Evolutionary conservation across 1,140 invertebrate species (phyloP), one percentile per base, ranked within the genome.

Genomic region (Lepidurus packardi): DNA sequence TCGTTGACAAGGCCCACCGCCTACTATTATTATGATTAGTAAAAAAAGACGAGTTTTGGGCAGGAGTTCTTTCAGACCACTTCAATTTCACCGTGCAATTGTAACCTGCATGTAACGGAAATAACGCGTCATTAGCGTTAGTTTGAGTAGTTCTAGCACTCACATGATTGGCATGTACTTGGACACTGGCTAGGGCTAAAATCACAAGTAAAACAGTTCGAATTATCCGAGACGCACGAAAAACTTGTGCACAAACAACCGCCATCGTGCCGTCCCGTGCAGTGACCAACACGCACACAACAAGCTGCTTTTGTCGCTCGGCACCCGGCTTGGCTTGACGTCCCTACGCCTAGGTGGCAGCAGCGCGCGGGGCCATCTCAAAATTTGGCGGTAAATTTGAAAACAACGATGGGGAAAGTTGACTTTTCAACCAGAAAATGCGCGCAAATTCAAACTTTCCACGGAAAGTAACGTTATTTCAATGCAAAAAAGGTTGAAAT

Each of bases 1-100:
- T 13, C 9, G 53, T 65, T 13, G 53, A 65, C 53, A 65, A 21
- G 53, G 53, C 53, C 53, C 53, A 65, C 1, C 53, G 13, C 21
- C 53, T 65, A 65, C 53, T 65, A 21, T n/a, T 65, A 65, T 65
- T 9, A 21, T 65, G 53, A 65, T 65, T 65, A 65, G 53, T 65
- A 13, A 65, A 21, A 65, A 21, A 65, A 65, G 53, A 65, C 16
- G n/a, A 65, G 53, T 65, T 65, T 16, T 21, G 0, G 13, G 53
- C 53, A 21, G 16, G n/a, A 21, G 53, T 65, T 34, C 3, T 34
- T 3, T 65, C 53, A 65, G 53, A 65, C 53, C 53, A 65, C 53
- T 65, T 65, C 53, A 65, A 65, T 65, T 65, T 65, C 53, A 65
- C 53, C 8, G 53, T 65, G 21, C 53, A 65, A 65, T 16, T 65